These are phyloP conservation scores for Sciaenops ocellatus DNA, from an alignment of 2,797 vertebrate genomes.

Conservation along the genomic window DNA sequence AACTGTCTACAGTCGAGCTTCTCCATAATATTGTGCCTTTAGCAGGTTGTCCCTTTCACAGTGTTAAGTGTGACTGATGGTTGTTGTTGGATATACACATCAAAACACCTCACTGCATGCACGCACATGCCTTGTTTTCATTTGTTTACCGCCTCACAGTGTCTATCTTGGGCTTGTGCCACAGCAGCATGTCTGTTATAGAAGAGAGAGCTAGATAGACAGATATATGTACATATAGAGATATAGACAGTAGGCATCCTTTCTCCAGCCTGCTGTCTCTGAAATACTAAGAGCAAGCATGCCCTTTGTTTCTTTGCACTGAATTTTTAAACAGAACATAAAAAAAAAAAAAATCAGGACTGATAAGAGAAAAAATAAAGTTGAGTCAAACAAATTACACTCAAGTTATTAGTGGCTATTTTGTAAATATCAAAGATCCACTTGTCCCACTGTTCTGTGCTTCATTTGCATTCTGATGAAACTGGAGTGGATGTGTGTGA, in stretches of 20 bases:
- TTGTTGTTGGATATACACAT: constrained; percentile 15
- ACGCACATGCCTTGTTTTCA: constrained; percentile 39
- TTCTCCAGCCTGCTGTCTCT: constrained; percentile 12
- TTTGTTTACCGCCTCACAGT: constrained; percentile 24
- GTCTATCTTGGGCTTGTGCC: constrained; percentile 33
- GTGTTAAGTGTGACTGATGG: constrained; percentile 5
- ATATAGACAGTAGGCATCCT: constrained; percentile 11
- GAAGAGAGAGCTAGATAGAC: neutral
- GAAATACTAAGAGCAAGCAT: constrained; percentile 41
- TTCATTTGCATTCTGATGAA: constrained; percentile 99
- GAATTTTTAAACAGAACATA: constrained; percentile 56
- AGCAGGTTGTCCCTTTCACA: constrained; percentile 12
- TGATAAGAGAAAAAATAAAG: constrained; percentile 89
- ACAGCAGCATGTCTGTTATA: constrained; percentile 26
- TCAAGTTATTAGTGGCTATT: constrained; percentile 98
- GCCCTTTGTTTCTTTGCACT: constrained; percentile 58
- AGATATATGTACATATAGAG: neutral
- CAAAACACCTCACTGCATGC: constrained; percentile 28
- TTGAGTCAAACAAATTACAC: constrained; percentile 97
- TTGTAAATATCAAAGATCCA: constrained; percentile 99
- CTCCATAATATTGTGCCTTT: constrained; percentile 11
- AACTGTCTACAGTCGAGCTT: neutral
- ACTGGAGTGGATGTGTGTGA: constrained; percentile 97
- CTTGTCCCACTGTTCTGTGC: constrained; percentile 93
- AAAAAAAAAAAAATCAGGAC: constrained; percentile 45